These are phyloP conservation scores for Pomatostomus ruficeps DNA, from an alignment of 2,113 vertebrate genomes.

Conservation along the genomic window DNA sequence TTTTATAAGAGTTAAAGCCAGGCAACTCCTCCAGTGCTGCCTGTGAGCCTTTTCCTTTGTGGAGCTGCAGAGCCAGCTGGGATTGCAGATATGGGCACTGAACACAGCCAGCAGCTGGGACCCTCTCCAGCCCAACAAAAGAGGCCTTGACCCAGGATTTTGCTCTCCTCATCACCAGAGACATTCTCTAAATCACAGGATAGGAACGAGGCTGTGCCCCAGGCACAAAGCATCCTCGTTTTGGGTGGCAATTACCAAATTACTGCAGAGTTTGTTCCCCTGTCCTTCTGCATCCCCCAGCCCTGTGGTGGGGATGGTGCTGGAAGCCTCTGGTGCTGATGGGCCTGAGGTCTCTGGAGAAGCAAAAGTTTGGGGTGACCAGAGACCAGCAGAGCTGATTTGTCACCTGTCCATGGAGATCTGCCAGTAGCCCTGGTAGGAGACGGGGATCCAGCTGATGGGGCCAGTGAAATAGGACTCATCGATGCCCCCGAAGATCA, in stretches of 20 bases:
- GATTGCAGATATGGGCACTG: background rate
- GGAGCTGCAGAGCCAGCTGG: background rate
- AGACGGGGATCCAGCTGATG: slow-evolving; percentile 73
- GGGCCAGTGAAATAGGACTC: slow-evolving; percentile 50
- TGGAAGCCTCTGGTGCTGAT: background rate
- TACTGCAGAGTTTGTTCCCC: fast-evolving
- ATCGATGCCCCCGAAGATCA: slow-evolving; percentile 72
- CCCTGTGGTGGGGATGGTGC: fast-evolving
- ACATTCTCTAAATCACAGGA: background rate
- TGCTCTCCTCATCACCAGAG: background rate
- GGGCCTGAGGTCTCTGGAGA: background rate
- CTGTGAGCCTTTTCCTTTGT: background rate
- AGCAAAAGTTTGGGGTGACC: background rate
- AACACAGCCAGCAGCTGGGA: background rate
- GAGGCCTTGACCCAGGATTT: background rate
- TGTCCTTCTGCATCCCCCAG: background rate
- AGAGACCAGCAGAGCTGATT: background rate
- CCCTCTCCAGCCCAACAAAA: background rate
- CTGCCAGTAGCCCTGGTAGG: slow-evolving; percentile 74
- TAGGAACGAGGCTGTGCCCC: background rate
- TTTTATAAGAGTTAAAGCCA: background rate
- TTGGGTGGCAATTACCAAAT: background rate
- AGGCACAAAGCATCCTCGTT: background rate
- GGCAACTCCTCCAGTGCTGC: background rate
- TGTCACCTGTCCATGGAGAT: slow-evolving; percentile 76